Evolutionary conservation across 2,113 vertebrate genomes (phyloP).

Genomic region (Pteronura brasiliensis): DNA sequence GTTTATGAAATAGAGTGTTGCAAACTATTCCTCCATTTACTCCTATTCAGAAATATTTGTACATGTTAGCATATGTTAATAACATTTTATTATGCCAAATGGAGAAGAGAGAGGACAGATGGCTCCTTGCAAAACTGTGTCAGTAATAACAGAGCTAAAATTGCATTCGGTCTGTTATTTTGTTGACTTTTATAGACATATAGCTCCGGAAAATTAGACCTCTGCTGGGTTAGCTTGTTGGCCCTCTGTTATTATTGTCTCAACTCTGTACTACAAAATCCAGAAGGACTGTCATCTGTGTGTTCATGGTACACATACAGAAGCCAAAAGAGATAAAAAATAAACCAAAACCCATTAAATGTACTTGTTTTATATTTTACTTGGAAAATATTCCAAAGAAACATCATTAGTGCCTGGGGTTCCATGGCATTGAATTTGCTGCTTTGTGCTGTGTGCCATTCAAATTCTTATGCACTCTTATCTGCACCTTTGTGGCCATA

Average conservation of each 20-base stretch:
- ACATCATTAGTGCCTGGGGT: not conserved
- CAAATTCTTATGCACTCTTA: not conserved
- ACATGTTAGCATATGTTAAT: not conserved
- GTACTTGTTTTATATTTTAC: not conserved
- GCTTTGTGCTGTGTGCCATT: not conserved
- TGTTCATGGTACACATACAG: not conserved
- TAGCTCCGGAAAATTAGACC: not conserved
- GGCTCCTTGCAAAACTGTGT: not conserved
- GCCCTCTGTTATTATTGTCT: not conserved
- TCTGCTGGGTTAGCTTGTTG: not conserved
- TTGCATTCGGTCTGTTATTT: not conserved
- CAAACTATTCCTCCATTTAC: not conserved
- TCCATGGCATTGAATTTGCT: not conserved
- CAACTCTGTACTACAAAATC: not conserved
- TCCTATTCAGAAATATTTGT: not conserved
- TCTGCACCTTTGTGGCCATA: not conserved
- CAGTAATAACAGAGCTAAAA: not conserved
- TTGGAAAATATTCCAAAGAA: constrained; percentile 48
- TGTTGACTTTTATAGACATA: not conserved
- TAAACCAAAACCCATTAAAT: not conserved
- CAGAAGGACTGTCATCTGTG: not conserved
- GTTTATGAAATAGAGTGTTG: not conserved
- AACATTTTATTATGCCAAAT: not conserved
- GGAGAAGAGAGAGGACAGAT: not conserved
- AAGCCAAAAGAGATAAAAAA: constrained; percentile 26